Base-by-base conservation (phyloP, 2,797 vertebrate species). In the Glossophaga mutica region DNA sequence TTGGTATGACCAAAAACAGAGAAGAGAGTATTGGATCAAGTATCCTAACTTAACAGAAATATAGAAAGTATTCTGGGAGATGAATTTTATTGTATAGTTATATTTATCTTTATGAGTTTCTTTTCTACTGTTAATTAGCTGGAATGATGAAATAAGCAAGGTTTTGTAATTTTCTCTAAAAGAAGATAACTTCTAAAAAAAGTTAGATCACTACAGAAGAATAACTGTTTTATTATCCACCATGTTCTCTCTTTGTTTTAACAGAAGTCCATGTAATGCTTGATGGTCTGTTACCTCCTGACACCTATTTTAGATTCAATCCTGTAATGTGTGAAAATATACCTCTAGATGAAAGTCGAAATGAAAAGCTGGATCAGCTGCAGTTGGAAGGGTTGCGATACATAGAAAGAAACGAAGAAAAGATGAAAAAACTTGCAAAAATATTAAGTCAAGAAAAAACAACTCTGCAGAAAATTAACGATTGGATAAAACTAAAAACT, bases 301-400 rank as follows among this genome's bases (percentile, higher is more conserved):
- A 99, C 97, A 99, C 99, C 1, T 99, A 99, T 70, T 99, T 99
- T 98, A 99, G 99, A 98, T 99, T 99, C 98, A 99, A 99, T 98
- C 99, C 99, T n/a, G 98, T 99, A 78, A 98, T 99, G 98, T 99
- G 98, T 87, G 99, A 99, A 97, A 99, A 99, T 39, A 98, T 99
- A 97, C 91, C 99, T 95, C 98, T 99, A 96, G 99, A 99, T 93
- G 99, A 99, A 97, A 99, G 98, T 97, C 99, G 99, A 21, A 98
- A 98, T 5, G 99, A 99, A 98, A 99, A 99, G 87, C 99, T 99
- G 57, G 98, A 96, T 97, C 98, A 99, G 96, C 98, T 99, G 97
- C 99, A 99, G 98, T 98, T 98, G 1, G 99, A 99, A 97, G 99
- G 99, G n/a, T 59, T 98, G 85, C 98, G 97, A 12, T 99, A 99